A percentile compares a stretch with the other conserved stretches of the same genome.
phyloP scores from a whole-genome alignment of 2,113 vertebrate species.

The Bos taurus region DNA sequence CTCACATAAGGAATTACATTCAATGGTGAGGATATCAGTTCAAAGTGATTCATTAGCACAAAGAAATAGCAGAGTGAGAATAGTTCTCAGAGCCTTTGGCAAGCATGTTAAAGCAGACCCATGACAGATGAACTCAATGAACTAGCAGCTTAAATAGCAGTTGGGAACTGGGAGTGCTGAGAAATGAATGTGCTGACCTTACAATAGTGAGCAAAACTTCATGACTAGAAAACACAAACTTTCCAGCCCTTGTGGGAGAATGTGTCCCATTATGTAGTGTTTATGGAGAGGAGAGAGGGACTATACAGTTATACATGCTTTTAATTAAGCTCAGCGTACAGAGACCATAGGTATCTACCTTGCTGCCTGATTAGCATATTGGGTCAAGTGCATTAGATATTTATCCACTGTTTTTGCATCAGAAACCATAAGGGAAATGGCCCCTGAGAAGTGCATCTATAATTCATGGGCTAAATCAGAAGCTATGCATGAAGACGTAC shows the following conservation, averaged over 20 bases:
- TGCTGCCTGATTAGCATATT: constrained; percentile 45
- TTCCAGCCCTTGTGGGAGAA: constrained; percentile 29
- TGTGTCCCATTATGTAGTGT: constrained; percentile 47
- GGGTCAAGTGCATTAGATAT: constrained; percentile 40
- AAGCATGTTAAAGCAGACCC: constrained; percentile 57
- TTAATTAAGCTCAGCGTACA: constrained; percentile 59
- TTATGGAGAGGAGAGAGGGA: constrained; percentile 28
- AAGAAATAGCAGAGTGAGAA: constrained; percentile 46
- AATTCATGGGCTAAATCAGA: constrained; percentile 61
- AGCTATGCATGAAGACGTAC: not conserved
- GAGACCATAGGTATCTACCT: constrained; percentile 17
- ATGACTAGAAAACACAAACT: constrained; percentile 71
- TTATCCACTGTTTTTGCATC: constrained; percentile 38
- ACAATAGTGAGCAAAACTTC: constrained; percentile 64
- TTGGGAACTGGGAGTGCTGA: constrained; percentile 48
- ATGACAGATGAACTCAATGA: constrained; percentile 75
- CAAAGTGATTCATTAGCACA: constrained; percentile 67
- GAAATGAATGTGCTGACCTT: constrained; percentile 76
- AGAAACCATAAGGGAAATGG: constrained; percentile 46
- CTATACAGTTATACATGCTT: constrained; percentile 8
- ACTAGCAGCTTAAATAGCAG: constrained; percentile 71
- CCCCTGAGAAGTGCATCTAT: constrained; percentile 54
- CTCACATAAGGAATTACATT: constrained; percentile 47
- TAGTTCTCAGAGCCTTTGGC: constrained; percentile 53
- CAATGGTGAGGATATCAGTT: constrained; percentile 26